Evolutionary conservation across 2,113 vertebrate species (phyloP).

Genomic region (Daphoenositta chrysoptera): DNA sequence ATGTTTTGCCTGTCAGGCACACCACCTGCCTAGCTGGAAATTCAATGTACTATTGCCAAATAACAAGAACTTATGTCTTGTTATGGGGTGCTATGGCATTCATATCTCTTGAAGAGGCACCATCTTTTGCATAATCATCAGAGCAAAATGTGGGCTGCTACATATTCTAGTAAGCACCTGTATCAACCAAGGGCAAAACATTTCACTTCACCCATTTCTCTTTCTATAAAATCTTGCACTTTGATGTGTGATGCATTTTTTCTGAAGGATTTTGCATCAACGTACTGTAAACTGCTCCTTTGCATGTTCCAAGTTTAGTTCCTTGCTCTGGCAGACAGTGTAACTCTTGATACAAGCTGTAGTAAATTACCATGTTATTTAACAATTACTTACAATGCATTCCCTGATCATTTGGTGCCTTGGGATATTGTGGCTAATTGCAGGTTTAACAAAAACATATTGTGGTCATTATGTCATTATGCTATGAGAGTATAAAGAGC

Average conservation of each 20-base stretch:
- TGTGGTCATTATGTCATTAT: neutral
- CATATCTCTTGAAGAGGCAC: neutral
- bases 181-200: neutral
- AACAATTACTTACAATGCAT: neutral
- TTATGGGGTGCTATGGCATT: neutral
- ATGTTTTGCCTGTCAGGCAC: neutral
- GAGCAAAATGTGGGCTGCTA: neutral
- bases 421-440: neutral
- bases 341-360: neutral
- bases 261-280: neutral
- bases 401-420: neutral
- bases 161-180: neutral
- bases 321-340: neutral
- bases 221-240: neutral
- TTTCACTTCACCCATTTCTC: neutral
- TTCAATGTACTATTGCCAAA: neutral
- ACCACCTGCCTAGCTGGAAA: neutral
- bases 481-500: neutral
- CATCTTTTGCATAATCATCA: neutral
- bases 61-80: neutral
- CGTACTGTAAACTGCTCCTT: neutral
- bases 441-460: conserved; percentile 20
- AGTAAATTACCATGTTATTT: neutral
- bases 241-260: neutral
- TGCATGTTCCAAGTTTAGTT: neutral